Conservation (phyloP, 2,113 vertebrate species). For the Phalacrocorax brasilianus region DNA sequence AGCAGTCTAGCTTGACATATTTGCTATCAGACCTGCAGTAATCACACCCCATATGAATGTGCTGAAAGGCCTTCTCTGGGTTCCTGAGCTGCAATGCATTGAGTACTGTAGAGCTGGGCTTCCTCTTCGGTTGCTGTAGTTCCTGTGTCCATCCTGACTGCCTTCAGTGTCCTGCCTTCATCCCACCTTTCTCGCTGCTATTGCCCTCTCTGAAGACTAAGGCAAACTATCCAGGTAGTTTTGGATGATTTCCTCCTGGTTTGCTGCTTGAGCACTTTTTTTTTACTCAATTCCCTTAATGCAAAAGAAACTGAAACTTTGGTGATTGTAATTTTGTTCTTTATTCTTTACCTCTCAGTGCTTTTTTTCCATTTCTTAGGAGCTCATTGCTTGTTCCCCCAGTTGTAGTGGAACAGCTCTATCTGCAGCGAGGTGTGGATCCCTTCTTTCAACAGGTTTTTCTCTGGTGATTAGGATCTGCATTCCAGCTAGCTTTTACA, state of each 20-base stretch:
- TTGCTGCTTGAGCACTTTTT: neutral
- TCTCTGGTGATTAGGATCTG: constrained; percentile 40
- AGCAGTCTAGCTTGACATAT: constrained; percentile 5
- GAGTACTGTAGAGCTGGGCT: neutral
- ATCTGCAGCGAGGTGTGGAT: neutral
- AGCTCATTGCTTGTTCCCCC: neutral
- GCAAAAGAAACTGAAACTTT: neutral
- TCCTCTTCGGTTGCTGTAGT: neutral
- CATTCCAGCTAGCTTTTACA: constrained; percentile 34
- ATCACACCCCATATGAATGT: neutral
- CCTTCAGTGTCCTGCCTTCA: neutral
- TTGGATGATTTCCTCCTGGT: neutral
- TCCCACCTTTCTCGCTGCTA: neutral
- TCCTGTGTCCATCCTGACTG: neutral
- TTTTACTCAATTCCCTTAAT: neutral
- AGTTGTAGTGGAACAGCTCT: neutral
- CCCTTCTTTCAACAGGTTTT: constrained; percentile 44
- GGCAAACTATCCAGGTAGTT: neutral
- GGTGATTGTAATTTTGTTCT: neutral
- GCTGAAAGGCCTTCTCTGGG: neutral
- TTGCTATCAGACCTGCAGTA: constrained; percentile 1
- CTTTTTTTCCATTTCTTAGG: neutral
- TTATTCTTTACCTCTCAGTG: neutral
- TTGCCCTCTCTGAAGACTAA: neutral
- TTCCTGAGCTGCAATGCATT: neutral